phyloP scores from a whole-genome alignment of 2,888 invertebrate species.

The Himalopsyche anomala region DNA sequence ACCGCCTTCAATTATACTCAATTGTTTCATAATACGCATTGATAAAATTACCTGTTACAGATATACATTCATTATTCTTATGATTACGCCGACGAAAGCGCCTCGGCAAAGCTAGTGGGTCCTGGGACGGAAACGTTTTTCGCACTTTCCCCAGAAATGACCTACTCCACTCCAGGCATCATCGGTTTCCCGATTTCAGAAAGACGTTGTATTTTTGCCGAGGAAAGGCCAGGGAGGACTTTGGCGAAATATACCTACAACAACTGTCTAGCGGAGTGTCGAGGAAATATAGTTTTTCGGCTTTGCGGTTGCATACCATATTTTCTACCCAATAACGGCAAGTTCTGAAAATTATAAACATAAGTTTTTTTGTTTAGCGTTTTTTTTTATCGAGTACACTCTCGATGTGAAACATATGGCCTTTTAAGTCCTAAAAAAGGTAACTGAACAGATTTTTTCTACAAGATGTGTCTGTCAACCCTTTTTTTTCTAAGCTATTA shows the following conservation, averaged over 20 bases:
- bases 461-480: no score
- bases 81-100: conserved; percentile 80
- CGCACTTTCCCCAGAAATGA: conserved; percentile 80
- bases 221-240: conserved; percentile 71
- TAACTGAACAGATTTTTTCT: no score
- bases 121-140: conserved; percentile 79
- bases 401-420: neutral
- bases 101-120: conserved; percentile 78
- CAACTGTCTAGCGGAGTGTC: conserved; percentile 81
- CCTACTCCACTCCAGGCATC: conserved; percentile 78
- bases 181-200: conserved; percentile 72
- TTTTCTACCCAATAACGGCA: conserved; percentile 74
- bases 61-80: conserved; percentile 81
- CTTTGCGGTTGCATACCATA: conserved; percentile 80
- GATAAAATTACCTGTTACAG: conserved; percentile 69
- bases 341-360: conserved; percentile 53
- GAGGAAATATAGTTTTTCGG: conserved; percentile 72
- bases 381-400: no score
- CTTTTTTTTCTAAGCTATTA: no score
- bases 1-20: no score
- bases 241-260: conserved; percentile 77
- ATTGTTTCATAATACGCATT: neutral
- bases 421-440: neutral
- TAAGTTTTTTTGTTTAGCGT: no score
- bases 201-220: conserved; percentile 79